phyloP scores from a whole-genome alignment of 2,888 invertebrate genomes.

The Ennomos fuscantarius region DNA sequence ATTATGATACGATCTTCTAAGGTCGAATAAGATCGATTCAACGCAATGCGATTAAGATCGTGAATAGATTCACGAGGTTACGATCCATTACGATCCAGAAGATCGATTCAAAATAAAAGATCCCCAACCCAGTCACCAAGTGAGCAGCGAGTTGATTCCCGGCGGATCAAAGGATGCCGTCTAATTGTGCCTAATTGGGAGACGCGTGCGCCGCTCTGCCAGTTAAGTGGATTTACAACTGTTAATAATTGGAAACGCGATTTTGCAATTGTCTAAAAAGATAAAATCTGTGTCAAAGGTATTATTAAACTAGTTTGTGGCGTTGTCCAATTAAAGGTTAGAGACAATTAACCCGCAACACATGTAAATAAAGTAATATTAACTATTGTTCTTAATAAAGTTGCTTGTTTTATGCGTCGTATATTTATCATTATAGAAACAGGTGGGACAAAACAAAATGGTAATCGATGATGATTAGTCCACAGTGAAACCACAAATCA shows the following conservation, averaged over 20 bases:
- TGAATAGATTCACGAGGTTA: no score
- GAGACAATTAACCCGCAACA: slow-evolving; percentile 5
- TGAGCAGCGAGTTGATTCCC: slow-evolving; percentile 49
- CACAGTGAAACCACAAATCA: neutral
- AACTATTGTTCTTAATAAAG: no score
- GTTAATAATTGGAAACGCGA: slow-evolving; percentile 60
- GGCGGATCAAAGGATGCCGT: slow-evolving; percentile 64
- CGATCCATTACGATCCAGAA: no score
- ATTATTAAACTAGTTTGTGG: slow-evolving; percentile 32
- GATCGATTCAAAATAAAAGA: no score
- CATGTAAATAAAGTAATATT: no score
- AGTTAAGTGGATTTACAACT: slow-evolving; percentile 73
- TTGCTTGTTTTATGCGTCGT: no score
- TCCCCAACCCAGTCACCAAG: slow-evolving; percentile 28
- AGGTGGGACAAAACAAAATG: no score
- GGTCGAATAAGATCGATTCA: no score
- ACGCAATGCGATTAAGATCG: no score
- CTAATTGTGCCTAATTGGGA: slow-evolving; percentile 77
- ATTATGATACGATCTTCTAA: no score
- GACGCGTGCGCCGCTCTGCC: slow-evolving; percentile 56
- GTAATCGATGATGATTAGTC: no score
- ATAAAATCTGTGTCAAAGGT: slow-evolving; percentile 50
- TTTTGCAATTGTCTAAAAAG: slow-evolving; percentile 54
- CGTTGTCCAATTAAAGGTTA: slow-evolving; percentile 5
- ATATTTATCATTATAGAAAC: no score